Evolutionary conservation across 2,797 vertebrate genomes (phyloP), one percentile per base, ranked within the genome.

Genomic region (Thaleichthys pacificus): DNA sequence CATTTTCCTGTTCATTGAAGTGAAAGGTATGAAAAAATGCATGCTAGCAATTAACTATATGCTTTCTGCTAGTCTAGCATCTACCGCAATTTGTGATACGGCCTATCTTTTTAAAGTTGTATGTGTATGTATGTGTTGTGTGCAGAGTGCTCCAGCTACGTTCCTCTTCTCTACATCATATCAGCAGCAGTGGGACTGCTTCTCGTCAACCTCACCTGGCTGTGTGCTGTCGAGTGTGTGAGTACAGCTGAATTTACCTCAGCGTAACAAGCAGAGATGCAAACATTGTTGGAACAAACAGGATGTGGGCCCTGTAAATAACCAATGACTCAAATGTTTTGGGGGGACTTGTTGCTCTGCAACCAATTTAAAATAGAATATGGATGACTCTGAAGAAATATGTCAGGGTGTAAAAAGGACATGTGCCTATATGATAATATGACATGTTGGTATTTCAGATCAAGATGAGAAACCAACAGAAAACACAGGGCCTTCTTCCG

Each of bases 1-100:
- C 15, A 47, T 88, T 2, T 77, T 92, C 17, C 32, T 93, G 70
- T 15, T 86, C 56, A 87, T 93, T 2, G 78, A 90, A 21, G 67
- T 6, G 2, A n/a, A 77, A 79, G 90, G 91, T 92, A 60, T 14
- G 83, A 81, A 5, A 22, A 2, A 66, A 30, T 22, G 11, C 6
- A 12, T 61, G 22, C 28, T 11, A 30, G 5, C 24, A 61, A 63
- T 19, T 6, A 35, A 17, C 17, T 2, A 28, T 3, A 15, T 35
- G 19, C 5, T 3, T 35, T 63, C 42, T 47, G 0, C 9, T 47
- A 47, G 42, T 47, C 12, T 47, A 14, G 42, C 42, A 47, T 47
- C 12, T 47, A 14, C 42, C 9, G 9, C 35, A 14, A 12, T 47
- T 47, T 3, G 42, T 47, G 42, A 47, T 12, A 47, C 12, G 8